Evolutionary conservation across 2,888 invertebrate species (phyloP).

Genomic region (Dinocampus coccinellae): DNA sequence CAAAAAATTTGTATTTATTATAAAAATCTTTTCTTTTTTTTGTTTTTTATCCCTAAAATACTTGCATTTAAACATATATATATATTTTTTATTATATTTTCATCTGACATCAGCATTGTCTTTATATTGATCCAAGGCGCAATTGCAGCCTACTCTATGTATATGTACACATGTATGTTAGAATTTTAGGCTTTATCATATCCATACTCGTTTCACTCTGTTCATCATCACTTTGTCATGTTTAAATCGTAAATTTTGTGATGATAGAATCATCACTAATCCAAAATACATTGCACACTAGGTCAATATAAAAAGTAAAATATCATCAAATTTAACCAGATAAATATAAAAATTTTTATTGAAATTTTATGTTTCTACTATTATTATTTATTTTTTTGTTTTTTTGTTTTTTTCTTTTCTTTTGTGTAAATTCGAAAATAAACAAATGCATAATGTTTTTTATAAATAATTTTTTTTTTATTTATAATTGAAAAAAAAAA

Average conservation of each 20-base stretch:
- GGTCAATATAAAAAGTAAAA: background rate
- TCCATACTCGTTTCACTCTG: no score
- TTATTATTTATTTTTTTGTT: no score
- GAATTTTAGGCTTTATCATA: no score
- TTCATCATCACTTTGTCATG: background rate
- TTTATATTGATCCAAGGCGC: background rate
- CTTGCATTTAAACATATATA: background rate
- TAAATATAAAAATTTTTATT: background rate
- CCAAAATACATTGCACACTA: background rate
- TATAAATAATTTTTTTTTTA: no score
- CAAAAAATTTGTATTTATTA: no score
- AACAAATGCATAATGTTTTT: no score
- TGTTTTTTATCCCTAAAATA: background rate
- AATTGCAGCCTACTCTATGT: background rate
- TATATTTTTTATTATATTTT: no score
- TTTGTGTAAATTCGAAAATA: no score
- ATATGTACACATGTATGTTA: no score
- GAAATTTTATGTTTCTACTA: background rate
- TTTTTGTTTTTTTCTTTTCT: no score
- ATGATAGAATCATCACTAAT: background rate
- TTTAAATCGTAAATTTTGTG: background rate
- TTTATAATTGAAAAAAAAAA: no score
- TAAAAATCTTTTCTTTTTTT: no score
- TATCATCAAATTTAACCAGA: background rate
- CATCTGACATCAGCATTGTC: background rate